These are phyloP conservation scores for Stichopus horrens DNA, from an alignment of 53 echinoderm and acorn worm species.

Conservation along the genomic window DNA sequence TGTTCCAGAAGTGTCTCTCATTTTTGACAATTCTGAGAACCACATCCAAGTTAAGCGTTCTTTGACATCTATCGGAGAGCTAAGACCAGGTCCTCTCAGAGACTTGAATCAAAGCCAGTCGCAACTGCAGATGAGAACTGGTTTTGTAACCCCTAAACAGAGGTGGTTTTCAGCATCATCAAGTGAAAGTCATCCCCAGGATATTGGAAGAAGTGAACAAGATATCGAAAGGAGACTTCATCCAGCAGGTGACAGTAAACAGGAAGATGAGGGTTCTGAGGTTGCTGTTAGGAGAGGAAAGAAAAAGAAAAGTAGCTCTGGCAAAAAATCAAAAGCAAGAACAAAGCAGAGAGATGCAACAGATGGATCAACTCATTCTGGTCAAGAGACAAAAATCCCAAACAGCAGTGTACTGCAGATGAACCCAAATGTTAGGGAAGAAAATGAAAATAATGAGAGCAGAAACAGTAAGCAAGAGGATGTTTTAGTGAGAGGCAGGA, in stretches of 20 bases:
- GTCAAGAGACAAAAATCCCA: background rate
- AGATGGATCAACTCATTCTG: background rate
- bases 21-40: constrained; percentile 64
- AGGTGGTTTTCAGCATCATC: constrained; percentile 6
- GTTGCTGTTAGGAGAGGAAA: background rate
- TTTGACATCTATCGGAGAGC: background rate
- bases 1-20: constrained; percentile 90
- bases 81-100: constrained; percentile 72
- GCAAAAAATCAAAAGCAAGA: background rate
- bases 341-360: background rate
- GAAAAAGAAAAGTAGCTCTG: background rate
- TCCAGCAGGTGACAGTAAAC: background rate
- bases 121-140: constrained; percentile 18
- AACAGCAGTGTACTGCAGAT: background rate
- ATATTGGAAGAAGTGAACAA: background rate
- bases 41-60: background rate
- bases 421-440: background rate
- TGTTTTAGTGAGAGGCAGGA: background rate
- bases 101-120: constrained; percentile 57
- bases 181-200: background rate
- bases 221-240: background rate
- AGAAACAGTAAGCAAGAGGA: background rate
- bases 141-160: background rate
- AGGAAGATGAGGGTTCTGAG: background rate
- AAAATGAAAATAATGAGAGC: background rate